Evolutionary conservation across 2,113 vertebrate genomes (phyloP).

Genomic region (Corythaeola cristata): DNA sequence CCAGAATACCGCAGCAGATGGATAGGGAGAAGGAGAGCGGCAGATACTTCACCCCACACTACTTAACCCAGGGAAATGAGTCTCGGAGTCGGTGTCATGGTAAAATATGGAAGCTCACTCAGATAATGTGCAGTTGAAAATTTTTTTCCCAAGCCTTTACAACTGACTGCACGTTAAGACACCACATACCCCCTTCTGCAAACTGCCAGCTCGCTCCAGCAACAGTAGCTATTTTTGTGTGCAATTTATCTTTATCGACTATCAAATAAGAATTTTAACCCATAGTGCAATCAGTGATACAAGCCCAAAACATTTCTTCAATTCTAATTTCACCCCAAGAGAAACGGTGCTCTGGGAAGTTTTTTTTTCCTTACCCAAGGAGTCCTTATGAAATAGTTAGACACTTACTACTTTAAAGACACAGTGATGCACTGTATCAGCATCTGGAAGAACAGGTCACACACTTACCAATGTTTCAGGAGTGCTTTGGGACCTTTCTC

Average conservation of each 20-base stretch:
- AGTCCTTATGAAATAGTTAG: not conserved
- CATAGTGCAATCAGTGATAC: not conserved
- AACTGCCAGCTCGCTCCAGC: constrained; percentile 5
- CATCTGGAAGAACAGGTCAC: not conserved
- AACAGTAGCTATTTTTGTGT: not conserved
- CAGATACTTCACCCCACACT: constrained; percentile 72
- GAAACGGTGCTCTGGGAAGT: not conserved
- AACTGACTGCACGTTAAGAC: constrained; percentile 38
- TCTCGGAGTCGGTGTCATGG: constrained; percentile 65
- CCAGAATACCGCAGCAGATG: constrained; percentile 57
- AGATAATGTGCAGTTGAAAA: constrained; percentile 58
- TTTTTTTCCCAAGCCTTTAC: constrained; percentile 20
- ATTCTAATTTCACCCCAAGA: not conserved
- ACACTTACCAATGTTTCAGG: not conserved
- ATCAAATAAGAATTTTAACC: constrained; percentile 18
- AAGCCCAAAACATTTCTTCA: not conserved
- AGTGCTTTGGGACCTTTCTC: not conserved
- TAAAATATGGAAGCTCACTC: constrained; percentile 77
- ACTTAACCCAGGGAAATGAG: constrained; percentile 71
- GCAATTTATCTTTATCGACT: constrained; percentile 47
- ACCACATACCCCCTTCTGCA: not conserved
- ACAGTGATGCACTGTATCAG: not conserved
- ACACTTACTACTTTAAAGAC: not conserved
- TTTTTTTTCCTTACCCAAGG: not conserved
- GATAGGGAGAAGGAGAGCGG: constrained; percentile 38